A percentile compares a stretch with the other conserved stretches of the same genome.
These are phyloP conservation scores for Sciaenops ocellatus DNA, from an alignment of 2,797 vertebrate genomes.

Conservation along the genomic window DNA sequence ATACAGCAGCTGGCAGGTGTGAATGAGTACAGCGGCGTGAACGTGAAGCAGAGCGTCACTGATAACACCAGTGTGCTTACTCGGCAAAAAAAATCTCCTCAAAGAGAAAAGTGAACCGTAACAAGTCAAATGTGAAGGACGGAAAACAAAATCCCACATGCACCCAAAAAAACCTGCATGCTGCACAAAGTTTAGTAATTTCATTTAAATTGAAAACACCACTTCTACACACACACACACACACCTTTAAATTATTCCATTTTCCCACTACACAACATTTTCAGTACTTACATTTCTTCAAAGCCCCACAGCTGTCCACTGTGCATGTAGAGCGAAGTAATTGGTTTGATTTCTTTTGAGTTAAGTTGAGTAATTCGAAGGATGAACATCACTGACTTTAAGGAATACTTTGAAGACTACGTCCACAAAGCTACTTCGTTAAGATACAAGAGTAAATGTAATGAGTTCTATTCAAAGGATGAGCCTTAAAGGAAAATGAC, in stretches of 20 bases:
- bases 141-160: not conserved
- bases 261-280: not conserved
- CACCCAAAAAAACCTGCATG: not conserved
- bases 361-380: too few relatives aligned
- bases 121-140: not conserved
- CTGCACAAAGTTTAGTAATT: constrained; percentile 8
- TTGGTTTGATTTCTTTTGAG: not conserved
- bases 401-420: not conserved
- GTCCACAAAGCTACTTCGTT: not conserved
- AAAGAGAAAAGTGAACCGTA: not conserved
- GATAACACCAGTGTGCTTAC: constrained; percentile 1
- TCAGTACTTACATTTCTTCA: not conserved
- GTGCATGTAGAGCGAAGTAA: not conserved
- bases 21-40: constrained; percentile 26
- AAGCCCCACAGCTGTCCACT: not conserved
- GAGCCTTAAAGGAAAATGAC: not conserved
- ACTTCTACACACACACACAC: not conserved
- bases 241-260: not conserved
- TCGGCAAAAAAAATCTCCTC: constrained; percentile 27
- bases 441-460: not conserved
- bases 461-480: not conserved
- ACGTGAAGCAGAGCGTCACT: constrained; percentile 1
- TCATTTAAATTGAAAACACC: too few relatives aligned
- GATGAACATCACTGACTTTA: not conserved
- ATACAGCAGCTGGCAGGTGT: constrained; percentile 41